Evolutionary conservation across 2,113 vertebrate genomes (phyloP).

Genomic region (Butastur rufipennis): DNA sequence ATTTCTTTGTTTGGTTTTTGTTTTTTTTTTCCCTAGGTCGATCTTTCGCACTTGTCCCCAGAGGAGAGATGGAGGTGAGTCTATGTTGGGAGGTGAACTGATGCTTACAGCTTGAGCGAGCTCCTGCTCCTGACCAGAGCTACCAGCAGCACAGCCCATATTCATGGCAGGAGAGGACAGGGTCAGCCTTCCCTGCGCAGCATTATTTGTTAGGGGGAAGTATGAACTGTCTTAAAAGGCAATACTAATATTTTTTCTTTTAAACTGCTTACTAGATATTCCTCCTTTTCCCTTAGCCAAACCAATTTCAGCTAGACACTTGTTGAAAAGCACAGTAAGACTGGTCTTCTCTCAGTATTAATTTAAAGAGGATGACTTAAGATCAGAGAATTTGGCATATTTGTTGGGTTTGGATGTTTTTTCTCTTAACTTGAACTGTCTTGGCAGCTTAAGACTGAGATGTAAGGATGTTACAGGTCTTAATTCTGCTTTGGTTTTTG

Average conservation of each 20-base stretch:
- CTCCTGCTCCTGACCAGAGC: neutral
- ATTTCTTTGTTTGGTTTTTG: neutral
- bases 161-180: neutral
- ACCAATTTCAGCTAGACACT: neutral
- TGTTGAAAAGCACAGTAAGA: neutral
- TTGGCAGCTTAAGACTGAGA: neutral
- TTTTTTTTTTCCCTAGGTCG: conserved; percentile 76
- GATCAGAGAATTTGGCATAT: neutral
- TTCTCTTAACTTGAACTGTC: neutral
- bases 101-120: neutral
- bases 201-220: neutral
- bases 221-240: neutral
- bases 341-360: neutral
- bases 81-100: neutral
- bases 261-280: neutral
- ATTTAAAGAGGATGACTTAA: neutral
- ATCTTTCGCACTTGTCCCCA: conserved; percentile 89
- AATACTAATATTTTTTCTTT: neutral
- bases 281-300: neutral
- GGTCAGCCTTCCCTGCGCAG: neutral
- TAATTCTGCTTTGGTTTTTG: neutral
- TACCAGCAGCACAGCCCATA: neutral
- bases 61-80: conserved; percentile 97
- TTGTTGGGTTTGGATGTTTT: neutral
- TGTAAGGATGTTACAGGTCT: neutral